Evolutionary conservation across 2,797 vertebrate genomes (phyloP).

Genomic region (Threskiornis aethiopicus): DNA sequence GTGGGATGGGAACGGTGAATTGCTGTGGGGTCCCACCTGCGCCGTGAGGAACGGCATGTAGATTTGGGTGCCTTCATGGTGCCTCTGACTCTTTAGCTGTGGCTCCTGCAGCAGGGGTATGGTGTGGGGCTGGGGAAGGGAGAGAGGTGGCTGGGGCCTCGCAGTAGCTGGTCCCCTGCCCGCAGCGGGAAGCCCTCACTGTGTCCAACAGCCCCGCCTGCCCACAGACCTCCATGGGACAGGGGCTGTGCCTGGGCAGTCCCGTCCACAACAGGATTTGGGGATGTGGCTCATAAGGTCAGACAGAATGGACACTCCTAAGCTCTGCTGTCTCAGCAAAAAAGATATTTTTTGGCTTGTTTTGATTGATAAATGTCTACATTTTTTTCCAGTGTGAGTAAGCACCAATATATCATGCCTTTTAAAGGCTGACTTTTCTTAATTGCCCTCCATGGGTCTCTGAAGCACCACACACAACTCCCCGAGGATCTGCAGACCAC

Average conservation of each 20-base stretch:
- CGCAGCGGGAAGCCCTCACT: rapidly evolving
- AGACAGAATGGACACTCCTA: not conserved
- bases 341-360: not conserved
- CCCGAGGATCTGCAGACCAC: not conserved
- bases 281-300: not conserved
- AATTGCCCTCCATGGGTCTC: not conserved
- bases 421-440: not conserved
- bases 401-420: not conserved
- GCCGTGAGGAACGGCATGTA: rapidly evolving
- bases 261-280: not conserved
- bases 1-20: rapidly evolving
- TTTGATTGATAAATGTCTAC: not conserved
- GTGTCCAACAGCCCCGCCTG: not conserved
- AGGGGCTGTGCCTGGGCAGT: not conserved
- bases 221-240: not conserved
- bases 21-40: not conserved
- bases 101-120: not conserved
- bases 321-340: not conserved
- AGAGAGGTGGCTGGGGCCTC: not conserved
- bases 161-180: not conserved
- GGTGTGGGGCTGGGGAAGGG: not conserved
- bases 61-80: not conserved
- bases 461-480: not conserved
- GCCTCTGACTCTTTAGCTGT: not conserved
- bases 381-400: not conserved